Conservation (phyloP, 2,888 invertebrate species). For the Anthrax anthrax region DNA sequence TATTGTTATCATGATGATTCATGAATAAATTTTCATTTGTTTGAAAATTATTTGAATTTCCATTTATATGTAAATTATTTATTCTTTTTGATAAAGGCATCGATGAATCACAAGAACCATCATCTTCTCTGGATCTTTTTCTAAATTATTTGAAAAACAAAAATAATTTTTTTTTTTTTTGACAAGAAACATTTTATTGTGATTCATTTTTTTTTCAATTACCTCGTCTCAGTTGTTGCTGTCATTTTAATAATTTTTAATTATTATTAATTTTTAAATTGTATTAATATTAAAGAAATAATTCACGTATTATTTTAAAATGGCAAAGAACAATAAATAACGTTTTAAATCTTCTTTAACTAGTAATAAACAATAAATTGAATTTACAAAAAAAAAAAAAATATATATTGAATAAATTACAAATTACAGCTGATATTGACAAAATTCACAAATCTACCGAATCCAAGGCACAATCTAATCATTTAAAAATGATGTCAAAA, state of each 20-base stretch:
- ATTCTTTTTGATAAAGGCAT: constrained; percentile 81
- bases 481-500: no score
- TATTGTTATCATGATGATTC: constrained; percentile 13
- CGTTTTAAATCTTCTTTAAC: no score
- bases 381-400: no score
- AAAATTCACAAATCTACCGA: no score
- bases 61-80: constrained; percentile 73
- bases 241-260: constrained; percentile 4
- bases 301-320: no score
- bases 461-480: no score
- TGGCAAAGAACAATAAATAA: no score
- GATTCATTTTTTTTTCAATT: background rate
- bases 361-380: no score
- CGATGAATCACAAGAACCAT: constrained; percentile 55
- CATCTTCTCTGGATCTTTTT: constrained; percentile 64
- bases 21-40: constrained; percentile 3
- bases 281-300: no score
- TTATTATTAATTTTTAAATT: no score
- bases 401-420: no score
- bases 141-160: constrained; percentile 35
- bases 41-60: constrained; percentile 21
- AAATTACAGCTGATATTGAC: no score
- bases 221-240: constrained; percentile 5
- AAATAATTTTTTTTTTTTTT: background rate
- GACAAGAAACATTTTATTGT: background rate